These are phyloP conservation scores for Bufo bufo DNA, from an alignment of 2,113 vertebrate species.

Conservation along the genomic window DNA sequence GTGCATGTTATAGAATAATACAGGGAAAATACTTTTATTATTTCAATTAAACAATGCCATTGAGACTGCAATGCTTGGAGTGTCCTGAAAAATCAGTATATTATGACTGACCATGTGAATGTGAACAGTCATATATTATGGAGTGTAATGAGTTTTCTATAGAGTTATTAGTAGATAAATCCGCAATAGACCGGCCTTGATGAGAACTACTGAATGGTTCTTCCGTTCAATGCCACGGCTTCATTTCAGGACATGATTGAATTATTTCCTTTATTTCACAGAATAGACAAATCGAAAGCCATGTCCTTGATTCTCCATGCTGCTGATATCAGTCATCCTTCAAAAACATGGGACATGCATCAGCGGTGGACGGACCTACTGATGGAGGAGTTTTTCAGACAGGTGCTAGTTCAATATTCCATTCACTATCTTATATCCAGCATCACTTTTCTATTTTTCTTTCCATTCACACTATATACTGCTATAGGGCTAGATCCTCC, in stretches of 20 bases:
- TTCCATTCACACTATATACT: neutral
- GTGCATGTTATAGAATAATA: too few relatives aligned
- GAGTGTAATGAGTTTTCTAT: neutral
- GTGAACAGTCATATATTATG: neutral
- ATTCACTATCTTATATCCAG: slow-evolving; percentile 9
- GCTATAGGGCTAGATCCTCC: too few relatives aligned
- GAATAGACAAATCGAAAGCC: slow-evolving; percentile 92
- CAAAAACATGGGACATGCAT: slow-evolving; percentile 90
- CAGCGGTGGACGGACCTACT: slow-evolving; percentile 90
- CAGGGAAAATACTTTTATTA: too few relatives aligned
- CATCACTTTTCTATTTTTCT: neutral
- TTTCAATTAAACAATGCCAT: too few relatives aligned
- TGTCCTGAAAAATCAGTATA: too few relatives aligned
- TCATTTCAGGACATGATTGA: slow-evolving; percentile 22
- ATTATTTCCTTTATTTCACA: slow-evolving; percentile 73
- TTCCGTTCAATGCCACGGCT: neutral
- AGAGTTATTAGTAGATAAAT: neutral
- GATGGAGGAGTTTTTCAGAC: slow-evolving; percentile 95
- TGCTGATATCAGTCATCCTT: slow-evolving; percentile 95
- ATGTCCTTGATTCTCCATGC: slow-evolving; percentile 94
- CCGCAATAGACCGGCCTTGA: slow-evolving; percentile 7
- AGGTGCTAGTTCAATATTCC: slow-evolving; percentile 76
- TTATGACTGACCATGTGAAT: neutral
- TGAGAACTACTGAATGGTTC: neutral
- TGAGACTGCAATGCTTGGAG: too few relatives aligned